phyloP scores from a whole-genome alignment of 2,113 vertebrate species.

The Oryzias javanicus region DNA sequence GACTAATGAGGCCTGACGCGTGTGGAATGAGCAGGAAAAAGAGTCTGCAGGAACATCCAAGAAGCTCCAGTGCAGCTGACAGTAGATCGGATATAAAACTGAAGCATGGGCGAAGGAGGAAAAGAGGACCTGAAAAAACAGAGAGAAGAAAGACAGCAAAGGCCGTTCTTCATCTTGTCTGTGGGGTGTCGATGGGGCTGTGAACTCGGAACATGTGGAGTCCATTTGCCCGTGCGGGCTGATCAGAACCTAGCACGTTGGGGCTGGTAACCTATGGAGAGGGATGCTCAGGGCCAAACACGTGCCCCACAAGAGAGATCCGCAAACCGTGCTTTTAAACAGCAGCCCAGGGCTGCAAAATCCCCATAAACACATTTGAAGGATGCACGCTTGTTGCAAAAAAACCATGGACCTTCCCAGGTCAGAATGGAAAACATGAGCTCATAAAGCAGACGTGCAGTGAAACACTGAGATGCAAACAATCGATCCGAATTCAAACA shows the following conservation, averaged over 20 bases:
- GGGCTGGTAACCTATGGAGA: slow-evolving; percentile 47
- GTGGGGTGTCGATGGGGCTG: slow-evolving; percentile 48
- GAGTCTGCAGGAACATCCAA: slow-evolving; percentile 42
- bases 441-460: slow-evolving; percentile 54
- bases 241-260: slow-evolving; percentile 39
- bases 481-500: slow-evolving; percentile 31
- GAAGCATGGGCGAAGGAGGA: background rate
- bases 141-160: slow-evolving; percentile 20
- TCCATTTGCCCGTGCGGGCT: slow-evolving; percentile 51
- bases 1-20: slow-evolving; percentile 60
- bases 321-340: slow-evolving; percentile 46
- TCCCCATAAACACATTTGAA: slow-evolving; percentile 52
- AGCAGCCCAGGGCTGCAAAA: slow-evolving; percentile 48
- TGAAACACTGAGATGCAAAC: slow-evolving; percentile 33
- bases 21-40: slow-evolving; percentile 58
- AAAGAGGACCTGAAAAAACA: slow-evolving; percentile 15
- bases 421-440: slow-evolving; percentile 68
- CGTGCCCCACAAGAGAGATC: slow-evolving; percentile 49
- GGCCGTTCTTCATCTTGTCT: slow-evolving; percentile 49
- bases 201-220: slow-evolving; percentile 63
- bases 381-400: slow-evolving; percentile 31
- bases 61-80: slow-evolving; percentile 4
- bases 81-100: slow-evolving; percentile 12
- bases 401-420: slow-evolving; percentile 36
- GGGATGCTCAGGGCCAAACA: slow-evolving; percentile 60